These are phyloP conservation scores for Spatula clypeata DNA, from an alignment of 2,797 vertebrate species.

Conservation along the genomic window DNA sequence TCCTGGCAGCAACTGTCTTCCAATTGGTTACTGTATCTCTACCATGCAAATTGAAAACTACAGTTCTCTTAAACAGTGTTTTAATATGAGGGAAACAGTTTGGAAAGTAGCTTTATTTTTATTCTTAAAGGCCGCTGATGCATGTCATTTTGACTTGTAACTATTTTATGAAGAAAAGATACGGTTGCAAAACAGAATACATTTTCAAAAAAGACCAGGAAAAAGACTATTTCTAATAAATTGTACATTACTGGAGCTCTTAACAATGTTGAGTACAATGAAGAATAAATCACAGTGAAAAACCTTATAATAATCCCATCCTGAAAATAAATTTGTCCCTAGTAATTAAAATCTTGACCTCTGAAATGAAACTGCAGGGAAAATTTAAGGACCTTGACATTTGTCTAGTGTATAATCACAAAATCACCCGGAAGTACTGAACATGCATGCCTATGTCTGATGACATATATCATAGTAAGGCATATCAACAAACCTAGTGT, in stretches of 20 bases:
- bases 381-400: constrained; percentile 18
- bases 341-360: constrained; percentile 8
- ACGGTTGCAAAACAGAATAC: not conserved
- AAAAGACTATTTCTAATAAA: not conserved
- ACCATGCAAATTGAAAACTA: constrained; percentile 37
- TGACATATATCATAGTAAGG: not conserved
- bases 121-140: not conserved
- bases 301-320: not conserved
- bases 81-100: not conserved
- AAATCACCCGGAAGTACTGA: not conserved
- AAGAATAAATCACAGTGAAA: not conserved
- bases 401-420: not conserved
- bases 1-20: constrained; percentile 33
- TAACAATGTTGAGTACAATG: not conserved
- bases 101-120: not conserved
- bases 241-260: not conserved
- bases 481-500: not conserved
- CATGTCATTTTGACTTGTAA: not conserved
- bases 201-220: not conserved
- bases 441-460: not conserved
- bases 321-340: not conserved
- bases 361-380: not conserved
- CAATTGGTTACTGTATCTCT: constrained; percentile 46
- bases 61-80: not conserved
- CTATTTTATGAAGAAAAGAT: not conserved